Conservation (phyloP, 1,140 invertebrate genomes). For the Anastrepha ludens region DNA sequence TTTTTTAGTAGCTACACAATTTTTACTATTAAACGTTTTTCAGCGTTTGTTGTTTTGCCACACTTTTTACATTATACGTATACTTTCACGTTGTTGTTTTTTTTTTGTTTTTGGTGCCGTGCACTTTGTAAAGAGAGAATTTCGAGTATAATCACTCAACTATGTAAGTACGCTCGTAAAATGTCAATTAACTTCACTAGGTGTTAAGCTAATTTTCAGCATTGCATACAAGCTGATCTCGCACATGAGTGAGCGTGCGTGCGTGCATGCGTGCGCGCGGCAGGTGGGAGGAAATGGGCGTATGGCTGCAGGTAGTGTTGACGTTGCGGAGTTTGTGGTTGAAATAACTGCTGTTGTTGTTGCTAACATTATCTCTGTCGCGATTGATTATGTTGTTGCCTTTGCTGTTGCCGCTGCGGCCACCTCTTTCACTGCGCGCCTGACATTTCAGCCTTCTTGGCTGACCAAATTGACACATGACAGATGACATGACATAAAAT, state of each 20-base stretch:
- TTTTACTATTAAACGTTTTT: not conserved
- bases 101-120: not conserved
- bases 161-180: conserved; percentile 47
- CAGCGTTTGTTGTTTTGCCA: not conserved
- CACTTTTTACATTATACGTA: not conserved
- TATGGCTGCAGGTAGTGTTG: not conserved
- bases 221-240: conserved; percentile 32
- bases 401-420: not conserved
- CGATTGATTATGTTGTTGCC: not conserved
- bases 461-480: conserved; percentile 44
- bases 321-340: not conserved
- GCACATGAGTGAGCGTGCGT: not conserved
- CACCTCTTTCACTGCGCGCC: not conserved
- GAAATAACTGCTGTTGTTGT: not conserved
- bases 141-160: conserved; percentile 50
- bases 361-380: not conserved
- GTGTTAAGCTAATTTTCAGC: conserved; percentile 51
- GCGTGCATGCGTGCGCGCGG: not conserved
- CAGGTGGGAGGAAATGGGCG: no score
- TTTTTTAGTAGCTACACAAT: not conserved
- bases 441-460: not conserved
- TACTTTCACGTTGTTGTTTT: not conserved
- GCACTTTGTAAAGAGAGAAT: conserved; percentile 11
- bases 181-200: conserved; percentile 52
- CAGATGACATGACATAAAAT: conserved; percentile 47